Evolutionary conservation across 23 tunicate species (phyloP), one percentile per base, ranked within the genome.

Genomic region (Trididemnum miniatum): DNA sequence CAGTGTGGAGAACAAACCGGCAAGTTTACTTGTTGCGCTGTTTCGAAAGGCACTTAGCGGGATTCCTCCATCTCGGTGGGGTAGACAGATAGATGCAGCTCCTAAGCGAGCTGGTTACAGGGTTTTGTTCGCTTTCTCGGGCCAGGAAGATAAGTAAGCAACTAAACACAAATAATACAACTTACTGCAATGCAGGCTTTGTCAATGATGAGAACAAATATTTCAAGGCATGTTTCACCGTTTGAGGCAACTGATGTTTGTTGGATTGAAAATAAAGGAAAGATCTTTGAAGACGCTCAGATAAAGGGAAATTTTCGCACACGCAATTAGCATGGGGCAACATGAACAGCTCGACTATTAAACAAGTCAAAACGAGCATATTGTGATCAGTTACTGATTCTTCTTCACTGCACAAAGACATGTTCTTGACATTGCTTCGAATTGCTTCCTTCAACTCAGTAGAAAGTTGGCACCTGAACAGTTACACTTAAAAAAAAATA

Each of bases 281-380:
- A 25, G 69, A 71, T 31, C 33, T 71, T 52, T 54, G 34, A 4
- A 86, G 52, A 33, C 90, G 54, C 23, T 67, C 74, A 9, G 77
- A 35, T 30, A 86, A 49, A 7, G 77, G 38, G 2, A 52, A 20
- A 0, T 39, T 20, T 22, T 25, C 37, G 1, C 20, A 62, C 25
- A 22, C 7, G 28, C 29, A 33, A 12, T 86, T 49, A 34, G 75
- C 30, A 35, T 86, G 75, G 7, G 80, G 65, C 1, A 85, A 37
- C 31, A 86, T 51, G 44, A 62, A 91, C 51, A 91, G 65, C 76
- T 91, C 97, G 20, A 82, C 39, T 34, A 59, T 81, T 59, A 91
- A 57, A 33, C 97, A 91, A 12, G 86, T 35, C 27, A 85, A 76
- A 25, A 82, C 30, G 23, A 82, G 33, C 76, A 85, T 69, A 51